Conservation (phyloP, 2,888 invertebrate genomes). For the Ophraella communa region DNA sequence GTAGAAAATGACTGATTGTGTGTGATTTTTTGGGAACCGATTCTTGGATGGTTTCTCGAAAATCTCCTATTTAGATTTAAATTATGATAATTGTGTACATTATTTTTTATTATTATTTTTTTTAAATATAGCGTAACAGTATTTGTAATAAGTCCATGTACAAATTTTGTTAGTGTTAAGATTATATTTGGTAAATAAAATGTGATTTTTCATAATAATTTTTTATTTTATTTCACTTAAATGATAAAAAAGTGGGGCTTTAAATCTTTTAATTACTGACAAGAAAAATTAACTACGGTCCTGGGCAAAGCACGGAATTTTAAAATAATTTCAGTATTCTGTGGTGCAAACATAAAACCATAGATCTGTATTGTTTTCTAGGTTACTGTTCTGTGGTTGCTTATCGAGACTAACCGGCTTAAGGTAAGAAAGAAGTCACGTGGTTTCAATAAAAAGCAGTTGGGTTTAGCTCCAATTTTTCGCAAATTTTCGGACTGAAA, state of each 20-base stretch:
- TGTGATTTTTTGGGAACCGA: constrained; percentile 38
- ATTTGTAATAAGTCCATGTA: constrained; percentile 49
- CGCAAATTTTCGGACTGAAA: too few species aligned
- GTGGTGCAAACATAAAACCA: too few species aligned
- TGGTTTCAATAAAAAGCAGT: too few species aligned
- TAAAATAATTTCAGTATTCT: too few species aligned
- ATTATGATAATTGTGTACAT: constrained; percentile 41
- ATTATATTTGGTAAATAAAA: constrained; percentile 48
- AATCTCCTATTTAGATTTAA: constrained; percentile 37
- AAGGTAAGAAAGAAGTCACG: too few species aligned
- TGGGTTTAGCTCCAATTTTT: too few species aligned
- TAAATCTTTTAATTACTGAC: neutral
- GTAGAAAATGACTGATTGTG: constrained; percentile 42
- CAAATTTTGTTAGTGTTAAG: constrained; percentile 51
- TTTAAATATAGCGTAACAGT: constrained; percentile 41
- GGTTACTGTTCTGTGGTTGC: too few species aligned
- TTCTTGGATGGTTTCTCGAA: constrained; percentile 27
- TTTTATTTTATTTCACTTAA: neutral
- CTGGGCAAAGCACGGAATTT: too few species aligned
- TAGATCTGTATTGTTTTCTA: too few species aligned
- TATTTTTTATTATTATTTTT: constrained; percentile 41
- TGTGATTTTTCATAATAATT: constrained; percentile 44
- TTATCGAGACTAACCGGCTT: too few species aligned
- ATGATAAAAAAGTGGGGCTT: neutral
- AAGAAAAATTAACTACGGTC: neutral